phyloP scores from a whole-genome alignment of 2,888 invertebrate genomes.

The Eucera pruinosa region DNA sequence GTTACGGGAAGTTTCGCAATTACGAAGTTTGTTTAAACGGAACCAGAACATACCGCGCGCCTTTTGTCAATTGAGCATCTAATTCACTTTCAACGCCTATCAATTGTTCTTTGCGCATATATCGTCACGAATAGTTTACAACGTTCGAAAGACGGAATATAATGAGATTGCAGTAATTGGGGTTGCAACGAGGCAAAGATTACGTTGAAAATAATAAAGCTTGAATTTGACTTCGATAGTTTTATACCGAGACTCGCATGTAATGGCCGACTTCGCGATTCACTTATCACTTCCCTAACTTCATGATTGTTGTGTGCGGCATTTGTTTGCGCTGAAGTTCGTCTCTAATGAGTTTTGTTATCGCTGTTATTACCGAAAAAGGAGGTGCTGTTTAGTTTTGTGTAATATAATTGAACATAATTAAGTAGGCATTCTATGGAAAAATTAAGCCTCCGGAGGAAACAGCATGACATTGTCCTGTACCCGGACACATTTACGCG shows the following conservation, averaged over 20 bases:
- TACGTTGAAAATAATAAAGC: neutral
- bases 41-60: slow-evolving; percentile 31
- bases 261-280: slow-evolving; percentile 75
- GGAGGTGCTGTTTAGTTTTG: slow-evolving; percentile 29
- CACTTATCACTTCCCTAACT: slow-evolving; percentile 80
- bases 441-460: slow-evolving; percentile 28
- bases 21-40: slow-evolving; percentile 12
- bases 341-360: slow-evolving; percentile 76
- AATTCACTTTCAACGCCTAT: neutral
- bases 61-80: slow-evolving; percentile 48
- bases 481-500: slow-evolving; percentile 46
- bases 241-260: slow-evolving; percentile 33
- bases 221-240: slow-evolving; percentile 50
- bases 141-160: neutral
- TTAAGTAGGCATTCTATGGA: slow-evolving; percentile 23
- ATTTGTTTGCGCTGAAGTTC: slow-evolving; percentile 84
- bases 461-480: slow-evolving; percentile 66
- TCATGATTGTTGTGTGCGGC: slow-evolving; percentile 83
- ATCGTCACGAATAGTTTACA: neutral
- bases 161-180: neutral
- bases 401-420: slow-evolving; percentile 14
- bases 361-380: slow-evolving; percentile 50
- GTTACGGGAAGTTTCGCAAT: slow-evolving; percentile 38
- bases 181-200: neutral
- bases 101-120: neutral